Evolutionary conservation across 2,888 invertebrate species (phyloP), one percentile per base, ranked within the genome.

Genomic region (Leptopilina syphax): DNA sequence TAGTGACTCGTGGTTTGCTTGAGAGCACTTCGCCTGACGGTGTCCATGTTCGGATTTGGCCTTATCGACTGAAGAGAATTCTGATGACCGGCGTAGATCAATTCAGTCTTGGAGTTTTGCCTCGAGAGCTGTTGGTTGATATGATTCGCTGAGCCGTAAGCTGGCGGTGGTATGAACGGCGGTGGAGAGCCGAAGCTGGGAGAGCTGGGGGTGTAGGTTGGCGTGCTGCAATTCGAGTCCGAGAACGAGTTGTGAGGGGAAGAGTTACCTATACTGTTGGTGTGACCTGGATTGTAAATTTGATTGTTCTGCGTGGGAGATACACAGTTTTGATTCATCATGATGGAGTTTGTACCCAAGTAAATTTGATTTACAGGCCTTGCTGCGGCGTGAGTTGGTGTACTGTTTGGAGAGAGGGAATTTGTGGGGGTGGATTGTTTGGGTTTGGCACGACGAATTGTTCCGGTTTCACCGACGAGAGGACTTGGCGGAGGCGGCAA

Each of bases 401-500:
- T 93, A 80, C 80, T 86, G n/a, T 92, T 91, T 0, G 91, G 89
- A 77, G 93, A 93, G 78, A 92, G 83, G 7, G 91, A 90, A 81
- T 92, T 93, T 34, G 93, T 92, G 1, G 93, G 93, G 54, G 92
- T 92, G 5, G 84, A 84, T 18, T 91, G 89, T 63, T 92, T 93
- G 60, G 92, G 92, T 78, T 92, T 90, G 65, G 92, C 90, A 24
- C 93, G 91, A 76, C 92, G 90, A 67, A 93, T 91, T 9, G 93
- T 93, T 47, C 92, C 92, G 3, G 92, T 91, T 80, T 92, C 92
- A 6, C 93, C 93, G 34, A 91, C 90, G 84, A 93, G 93, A 85
- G 93, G 93, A 13, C 94, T 94, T 1, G 96, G 96, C 0, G 96
- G 96, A 9, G 96, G 96, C 8, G 96, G 96, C 63, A 96, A 92